Percentiles rank a stretch among this genome's conserved stretches.
Evolutionary conservation across 2,888 invertebrate species (phyloP).

Genomic region (Pteria penguin): DNA sequence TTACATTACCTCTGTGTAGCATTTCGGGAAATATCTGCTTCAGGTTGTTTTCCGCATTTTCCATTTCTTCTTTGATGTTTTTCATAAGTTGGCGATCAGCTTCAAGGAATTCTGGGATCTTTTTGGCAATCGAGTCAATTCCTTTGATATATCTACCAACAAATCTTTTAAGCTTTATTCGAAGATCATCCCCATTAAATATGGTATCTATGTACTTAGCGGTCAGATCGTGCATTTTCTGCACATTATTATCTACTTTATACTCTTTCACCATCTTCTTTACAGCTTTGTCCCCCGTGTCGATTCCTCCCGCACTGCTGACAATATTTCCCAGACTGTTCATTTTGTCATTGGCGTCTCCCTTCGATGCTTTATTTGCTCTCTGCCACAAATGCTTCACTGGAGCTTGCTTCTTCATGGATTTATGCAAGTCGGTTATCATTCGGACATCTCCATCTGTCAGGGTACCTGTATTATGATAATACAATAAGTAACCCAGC

Average conservation of each 20-base stretch:
- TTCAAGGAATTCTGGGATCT: conserved; percentile 70
- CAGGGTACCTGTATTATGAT: conserved; percentile 57
- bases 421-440: conserved; percentile 64
- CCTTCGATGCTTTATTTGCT: conserved; percentile 46
- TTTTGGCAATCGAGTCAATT: conserved; percentile 61
- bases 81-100: conserved; percentile 67
- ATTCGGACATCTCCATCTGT: conserved; percentile 61
- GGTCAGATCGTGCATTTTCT: conserved; percentile 62
- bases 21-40: conserved; percentile 58
- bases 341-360: conserved; percentile 45
- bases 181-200: conserved; percentile 52
- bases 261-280: conserved; percentile 62
- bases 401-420: conserved; percentile 63
- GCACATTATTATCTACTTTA: conserved; percentile 37
- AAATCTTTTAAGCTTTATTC: conserved; percentile 59
- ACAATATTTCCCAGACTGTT: conserved; percentile 66
- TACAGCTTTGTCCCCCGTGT: conserved; percentile 49
- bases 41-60: conserved; percentile 55
- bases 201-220: conserved; percentile 56
- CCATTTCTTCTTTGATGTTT: conserved; percentile 56
- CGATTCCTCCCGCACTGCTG: conserved; percentile 51
- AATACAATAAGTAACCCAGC: no score
- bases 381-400: conserved; percentile 59
- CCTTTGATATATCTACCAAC: conserved; percentile 63
- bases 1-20: conserved; percentile 39